These are phyloP conservation scores for Acrobasis suavella DNA, from an alignment of 2,888 invertebrate species.

Conservation along the genomic window DNA sequence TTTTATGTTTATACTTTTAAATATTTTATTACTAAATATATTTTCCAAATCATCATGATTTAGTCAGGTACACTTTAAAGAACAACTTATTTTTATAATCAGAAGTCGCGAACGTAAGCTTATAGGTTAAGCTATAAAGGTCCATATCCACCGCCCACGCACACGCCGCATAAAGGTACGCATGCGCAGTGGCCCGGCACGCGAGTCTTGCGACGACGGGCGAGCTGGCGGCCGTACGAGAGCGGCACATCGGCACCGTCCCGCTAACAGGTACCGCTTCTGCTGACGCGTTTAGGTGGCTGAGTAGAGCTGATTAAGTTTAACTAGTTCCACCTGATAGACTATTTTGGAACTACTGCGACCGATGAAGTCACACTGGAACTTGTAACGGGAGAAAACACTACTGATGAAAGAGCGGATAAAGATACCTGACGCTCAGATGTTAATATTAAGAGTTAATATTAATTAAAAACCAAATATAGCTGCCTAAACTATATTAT, in stretches of 20 bases:
- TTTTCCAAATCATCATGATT: neutral
- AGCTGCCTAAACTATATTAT: neutral
- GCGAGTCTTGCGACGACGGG: slow-evolving; percentile 67
- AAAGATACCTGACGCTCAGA: too few relatives aligned
- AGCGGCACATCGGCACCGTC: slow-evolving; percentile 49
- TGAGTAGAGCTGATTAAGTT: neutral
- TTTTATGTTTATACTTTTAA: neutral
- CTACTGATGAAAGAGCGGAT: too few relatives aligned
- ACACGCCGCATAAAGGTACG: slow-evolving; percentile 47
- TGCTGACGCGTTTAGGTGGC: slow-evolving; percentile 4
- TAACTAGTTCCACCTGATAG: too few relatives aligned
- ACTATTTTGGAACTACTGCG: too few relatives aligned
- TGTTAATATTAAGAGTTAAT: too few relatives aligned
- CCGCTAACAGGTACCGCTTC: slow-evolving; percentile 60
- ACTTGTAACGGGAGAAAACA: too few relatives aligned
- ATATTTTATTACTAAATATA: neutral
- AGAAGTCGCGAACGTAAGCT: slow-evolving; percentile 6
- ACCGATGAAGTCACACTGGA: too few relatives aligned
- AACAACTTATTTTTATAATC: neutral
- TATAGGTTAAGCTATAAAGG: neutral
- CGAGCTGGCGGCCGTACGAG: slow-evolving; percentile 62
- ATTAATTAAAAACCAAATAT: neutral
- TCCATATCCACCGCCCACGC: slow-evolving; percentile 34
- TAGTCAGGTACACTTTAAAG: neutral
- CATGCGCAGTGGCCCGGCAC: slow-evolving; percentile 79